These are phyloP conservation scores for Dendroctonus valens DNA, from an alignment of 1,140 invertebrate genomes.

Conservation along the genomic window DNA sequence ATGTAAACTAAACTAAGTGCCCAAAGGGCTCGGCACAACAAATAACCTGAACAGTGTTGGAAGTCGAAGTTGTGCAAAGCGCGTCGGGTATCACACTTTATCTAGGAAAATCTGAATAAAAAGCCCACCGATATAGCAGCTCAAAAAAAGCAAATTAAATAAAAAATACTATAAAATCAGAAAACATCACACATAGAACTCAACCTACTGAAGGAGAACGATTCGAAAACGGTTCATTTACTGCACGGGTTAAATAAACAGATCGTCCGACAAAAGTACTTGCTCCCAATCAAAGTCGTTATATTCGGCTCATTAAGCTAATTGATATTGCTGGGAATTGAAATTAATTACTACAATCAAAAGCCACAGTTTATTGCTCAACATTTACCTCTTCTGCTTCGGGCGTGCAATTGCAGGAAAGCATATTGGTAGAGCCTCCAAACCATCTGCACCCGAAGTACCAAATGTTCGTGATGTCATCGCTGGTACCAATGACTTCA, in stretches of 20 bases:
- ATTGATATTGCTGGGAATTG: conserved; percentile 9
- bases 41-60: no score
- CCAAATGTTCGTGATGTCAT: conserved; percentile 35
- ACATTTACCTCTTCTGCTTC: conserved; percentile 37
- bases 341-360: conserved; percentile 5
- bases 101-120: no score
- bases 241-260: conserved; percentile 7
- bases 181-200: neutral
- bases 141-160: no score
- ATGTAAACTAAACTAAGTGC: no score
- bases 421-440: conserved; percentile 30
- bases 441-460: conserved; percentile 39
- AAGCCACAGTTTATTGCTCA: neutral
- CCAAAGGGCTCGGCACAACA: no score
- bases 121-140: no score
- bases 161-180: neutral
- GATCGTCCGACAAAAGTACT: neutral
- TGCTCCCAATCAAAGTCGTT: conserved; percentile 3
- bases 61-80: no score
- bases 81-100: no score
- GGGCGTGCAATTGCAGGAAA: conserved; percentile 36
- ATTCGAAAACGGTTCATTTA: neutral
- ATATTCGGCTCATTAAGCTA: conserved; percentile 12
- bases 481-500: conserved; percentile 13
- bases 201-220: neutral